phyloP scores from a whole-genome alignment of 2,797 vertebrate species.

The Arnoldichthys spilopterus region DNA sequence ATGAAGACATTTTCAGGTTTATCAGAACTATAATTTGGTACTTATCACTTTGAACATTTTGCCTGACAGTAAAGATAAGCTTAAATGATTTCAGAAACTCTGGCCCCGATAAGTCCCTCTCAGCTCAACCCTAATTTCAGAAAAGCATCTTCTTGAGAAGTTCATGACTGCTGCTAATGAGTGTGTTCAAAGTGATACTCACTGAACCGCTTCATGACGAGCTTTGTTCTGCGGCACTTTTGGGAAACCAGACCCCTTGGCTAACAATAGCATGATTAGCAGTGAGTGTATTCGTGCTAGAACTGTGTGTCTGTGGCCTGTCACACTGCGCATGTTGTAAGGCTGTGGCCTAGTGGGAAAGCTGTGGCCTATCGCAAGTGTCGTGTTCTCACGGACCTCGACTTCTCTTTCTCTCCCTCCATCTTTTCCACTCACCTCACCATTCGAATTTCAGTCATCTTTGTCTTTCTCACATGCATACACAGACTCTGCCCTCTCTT shows the following conservation, averaged over 20 bases:
- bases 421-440: constrained; percentile 49
- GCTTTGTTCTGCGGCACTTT: not conserved
- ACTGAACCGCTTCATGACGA: not conserved
- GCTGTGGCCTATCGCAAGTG: constrained; percentile 50
- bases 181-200: constrained; percentile 34
- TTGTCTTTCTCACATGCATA: constrained; percentile 31
- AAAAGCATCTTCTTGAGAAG: constrained; percentile 1
- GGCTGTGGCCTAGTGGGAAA: constrained; percentile 50
- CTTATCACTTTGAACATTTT: not conserved
- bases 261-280: not conserved
- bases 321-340: constrained; percentile 28
- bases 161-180: not conserved
- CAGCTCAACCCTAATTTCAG: not conserved
- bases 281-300: constrained; percentile 26
- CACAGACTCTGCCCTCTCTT: not conserved
- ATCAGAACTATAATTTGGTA: not conserved
- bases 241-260: constrained; percentile 9
- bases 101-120: not conserved
- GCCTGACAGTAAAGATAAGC: not conserved
- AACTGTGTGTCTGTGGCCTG: constrained; percentile 32
- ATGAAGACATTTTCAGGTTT: not conserved
- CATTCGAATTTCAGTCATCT: constrained; percentile 51
- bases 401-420: constrained; percentile 55
- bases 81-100: not conserved
- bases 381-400: constrained; percentile 50